Percentiles rank a stretch among this genome's conserved stretches.
Evolutionary conservation across 2,888 invertebrate species (phyloP).

Genomic region (Heterodera filipjevi): DNA sequence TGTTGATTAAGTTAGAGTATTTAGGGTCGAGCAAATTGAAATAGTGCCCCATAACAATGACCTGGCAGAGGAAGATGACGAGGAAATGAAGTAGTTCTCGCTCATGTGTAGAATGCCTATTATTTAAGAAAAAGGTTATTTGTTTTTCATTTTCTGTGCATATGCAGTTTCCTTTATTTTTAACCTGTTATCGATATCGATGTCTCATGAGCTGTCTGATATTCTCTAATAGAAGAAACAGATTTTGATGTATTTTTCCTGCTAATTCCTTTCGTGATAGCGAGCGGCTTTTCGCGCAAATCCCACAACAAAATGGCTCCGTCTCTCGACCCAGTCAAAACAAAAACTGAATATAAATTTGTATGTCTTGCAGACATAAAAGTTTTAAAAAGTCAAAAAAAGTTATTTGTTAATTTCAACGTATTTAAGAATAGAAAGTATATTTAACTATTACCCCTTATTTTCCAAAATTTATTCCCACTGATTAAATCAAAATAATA

Average conservation of each 20-base stretch:
- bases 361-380: too few relatives aligned
- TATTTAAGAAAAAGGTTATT: background rate
- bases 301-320: constrained; percentile 91
- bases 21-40: too few relatives aligned
- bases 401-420: too few relatives aligned
- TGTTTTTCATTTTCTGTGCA: background rate
- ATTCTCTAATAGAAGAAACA: background rate
- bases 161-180: background rate
- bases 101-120: constrained; percentile 26
- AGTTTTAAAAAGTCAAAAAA: too few relatives aligned
- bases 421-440: too few relatives aligned
- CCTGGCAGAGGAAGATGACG: constrained; percentile 30
- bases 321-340: constrained; percentile 87
- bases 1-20: too few relatives aligned
- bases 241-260: constrained; percentile 1
- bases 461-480: too few relatives aligned
- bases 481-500: too few relatives aligned
- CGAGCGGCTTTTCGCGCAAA: constrained; percentile 28
- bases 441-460: too few relatives aligned
- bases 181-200: constrained; percentile 12
- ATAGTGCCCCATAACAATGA: background rate
- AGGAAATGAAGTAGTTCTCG: constrained; percentile 32
- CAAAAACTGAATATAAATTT: constrained; percentile 29
- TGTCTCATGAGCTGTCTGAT: background rate
- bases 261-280: background rate